Conservation (phyloP, 2,113 vertebrate genomes). For the Callipepla squamata region DNA sequence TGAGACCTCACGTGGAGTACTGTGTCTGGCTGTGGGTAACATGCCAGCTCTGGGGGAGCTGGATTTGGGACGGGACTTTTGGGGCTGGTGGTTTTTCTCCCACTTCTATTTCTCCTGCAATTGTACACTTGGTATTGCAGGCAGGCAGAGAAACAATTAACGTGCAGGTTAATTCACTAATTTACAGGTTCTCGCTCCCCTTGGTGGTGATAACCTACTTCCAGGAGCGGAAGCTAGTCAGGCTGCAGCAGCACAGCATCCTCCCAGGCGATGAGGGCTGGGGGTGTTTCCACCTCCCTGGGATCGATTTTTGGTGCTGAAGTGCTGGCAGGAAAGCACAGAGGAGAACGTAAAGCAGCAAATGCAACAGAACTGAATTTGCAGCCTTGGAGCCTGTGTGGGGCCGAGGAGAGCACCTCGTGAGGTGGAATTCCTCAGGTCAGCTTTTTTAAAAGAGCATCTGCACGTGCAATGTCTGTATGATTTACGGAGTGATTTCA, state of each 20-base stretch:
- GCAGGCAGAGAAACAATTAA: not conserved
- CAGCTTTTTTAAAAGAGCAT: not conserved
- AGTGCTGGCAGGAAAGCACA: not conserved
- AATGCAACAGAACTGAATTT: too few species aligned
- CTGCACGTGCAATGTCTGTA: not conserved
- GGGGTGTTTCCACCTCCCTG: too few species aligned
- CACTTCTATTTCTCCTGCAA: not conserved
- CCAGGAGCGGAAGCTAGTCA: not conserved
- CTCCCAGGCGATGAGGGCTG: fast-evolving
- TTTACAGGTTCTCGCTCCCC: not conserved
- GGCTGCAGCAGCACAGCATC: not conserved
- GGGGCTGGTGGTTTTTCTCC: not conserved
- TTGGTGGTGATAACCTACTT: not conserved
- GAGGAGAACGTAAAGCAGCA: not conserved
- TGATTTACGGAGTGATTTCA: not conserved
- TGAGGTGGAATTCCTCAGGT: not conserved
- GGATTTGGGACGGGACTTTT: not conserved
- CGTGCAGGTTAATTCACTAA: too few species aligned
- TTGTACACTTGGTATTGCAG: not conserved
- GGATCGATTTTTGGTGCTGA: not conserved
- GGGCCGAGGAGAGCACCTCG: not conserved
- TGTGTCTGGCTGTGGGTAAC: too few species aligned
- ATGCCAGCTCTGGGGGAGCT: not conserved
- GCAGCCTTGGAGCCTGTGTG: not conserved
- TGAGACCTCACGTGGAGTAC: too few species aligned